Evolutionary conservation across 2,113 vertebrate species (phyloP).

Genomic region (Platichthys flesus): DNA sequence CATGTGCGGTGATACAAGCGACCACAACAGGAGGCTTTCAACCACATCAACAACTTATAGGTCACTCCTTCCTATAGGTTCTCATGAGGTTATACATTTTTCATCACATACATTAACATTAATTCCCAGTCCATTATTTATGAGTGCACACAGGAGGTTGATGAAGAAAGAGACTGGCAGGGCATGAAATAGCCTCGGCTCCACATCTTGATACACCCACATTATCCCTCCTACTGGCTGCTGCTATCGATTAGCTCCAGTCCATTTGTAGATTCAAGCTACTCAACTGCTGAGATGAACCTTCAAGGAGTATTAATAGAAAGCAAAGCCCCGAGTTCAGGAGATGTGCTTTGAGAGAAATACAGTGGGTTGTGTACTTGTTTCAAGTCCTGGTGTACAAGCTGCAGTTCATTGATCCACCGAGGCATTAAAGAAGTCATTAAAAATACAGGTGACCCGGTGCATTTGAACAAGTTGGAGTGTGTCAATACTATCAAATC

Average conservation of each 20-base stretch:
- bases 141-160: conserved; percentile 22
- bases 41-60: conserved; percentile 9
- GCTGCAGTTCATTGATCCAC: neutral
- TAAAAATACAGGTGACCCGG: no score
- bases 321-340: neutral
- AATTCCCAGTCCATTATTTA: conserved; percentile 68
- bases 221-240: conserved; percentile 26
- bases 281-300: conserved; percentile 20
- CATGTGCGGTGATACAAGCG: conserved; percentile 15
- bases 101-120: conserved; percentile 72
- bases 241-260: conserved; percentile 44
- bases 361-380: neutral
- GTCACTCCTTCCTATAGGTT: conserved; percentile 39
- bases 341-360: neutral
- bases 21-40: conserved; percentile 24
- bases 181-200: conserved; percentile 52
- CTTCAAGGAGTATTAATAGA: conserved; percentile 44
- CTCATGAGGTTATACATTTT: conserved; percentile 69
- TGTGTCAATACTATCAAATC: neutral
- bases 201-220: conserved; percentile 42
- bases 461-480: neutral
- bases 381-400: neutral
- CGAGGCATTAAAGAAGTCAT: neutral
- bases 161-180: conserved; percentile 52
- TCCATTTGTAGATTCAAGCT: conserved; percentile 58